A percentile compares a stretch with the other conserved stretches of the same genome.
Conservation (phyloP, 2,888 invertebrate genomes). For the Pocota personata region DNA sequence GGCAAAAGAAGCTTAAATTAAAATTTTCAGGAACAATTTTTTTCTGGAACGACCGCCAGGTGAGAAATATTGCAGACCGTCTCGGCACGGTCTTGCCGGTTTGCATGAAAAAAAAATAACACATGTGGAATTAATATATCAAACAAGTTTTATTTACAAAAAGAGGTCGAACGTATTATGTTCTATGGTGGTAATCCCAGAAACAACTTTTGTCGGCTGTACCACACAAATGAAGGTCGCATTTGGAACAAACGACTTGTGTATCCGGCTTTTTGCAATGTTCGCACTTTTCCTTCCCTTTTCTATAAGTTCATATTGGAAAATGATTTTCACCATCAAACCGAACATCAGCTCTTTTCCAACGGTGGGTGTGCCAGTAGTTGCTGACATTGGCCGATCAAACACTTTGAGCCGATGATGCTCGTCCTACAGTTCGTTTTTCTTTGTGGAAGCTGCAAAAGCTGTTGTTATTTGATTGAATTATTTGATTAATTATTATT, state of each 20-base stretch:
- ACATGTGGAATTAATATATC: background rate
- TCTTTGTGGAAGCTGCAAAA: no score
- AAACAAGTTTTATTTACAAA: slow-evolving; percentile 6
- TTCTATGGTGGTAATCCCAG: slow-evolving; percentile 10
- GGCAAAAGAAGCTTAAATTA: background rate
- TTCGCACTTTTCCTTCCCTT: background rate
- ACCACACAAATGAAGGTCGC: background rate
- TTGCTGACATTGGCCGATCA: no score
- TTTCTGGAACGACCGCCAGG: no score
- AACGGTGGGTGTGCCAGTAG: no score
- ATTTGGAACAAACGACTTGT: no score
- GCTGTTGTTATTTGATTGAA: no score
- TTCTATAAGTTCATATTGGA: background rate
- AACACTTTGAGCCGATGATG: no score
- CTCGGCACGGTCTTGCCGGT: background rate
- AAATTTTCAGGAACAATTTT: background rate
- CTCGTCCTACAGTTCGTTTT: no score
- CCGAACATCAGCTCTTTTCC: no score
- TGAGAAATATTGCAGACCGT: no score
- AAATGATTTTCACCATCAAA: slow-evolving; percentile 1
- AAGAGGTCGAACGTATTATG: background rate
- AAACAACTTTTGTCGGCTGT: background rate
- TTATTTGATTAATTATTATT: no score
- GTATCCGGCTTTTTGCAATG: slow-evolving; percentile 1
- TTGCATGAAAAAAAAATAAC: background rate